phyloP scores from a whole-genome alignment of 2,888 invertebrate species.

The Melieria crassipennis region DNA sequence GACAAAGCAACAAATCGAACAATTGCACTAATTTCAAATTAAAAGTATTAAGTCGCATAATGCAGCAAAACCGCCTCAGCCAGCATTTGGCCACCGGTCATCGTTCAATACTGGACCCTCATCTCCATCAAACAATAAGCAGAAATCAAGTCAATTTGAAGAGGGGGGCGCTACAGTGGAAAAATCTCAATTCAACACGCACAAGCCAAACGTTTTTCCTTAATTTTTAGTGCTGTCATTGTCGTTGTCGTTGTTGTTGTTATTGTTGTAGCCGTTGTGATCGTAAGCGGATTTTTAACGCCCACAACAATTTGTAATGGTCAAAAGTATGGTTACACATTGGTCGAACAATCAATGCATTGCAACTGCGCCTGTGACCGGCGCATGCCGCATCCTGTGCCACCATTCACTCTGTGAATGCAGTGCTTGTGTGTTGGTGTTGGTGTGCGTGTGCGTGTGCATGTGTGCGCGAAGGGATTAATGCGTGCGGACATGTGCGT shows the following conservation, averaged over 20 bases:
- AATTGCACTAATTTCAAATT: slow-evolving; percentile 63
- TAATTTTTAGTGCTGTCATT: not conserved
- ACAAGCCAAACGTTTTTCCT: not conserved
- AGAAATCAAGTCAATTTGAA: slow-evolving; percentile 27
- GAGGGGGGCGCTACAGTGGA: slow-evolving; percentile 11
- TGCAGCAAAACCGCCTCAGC: not conserved
- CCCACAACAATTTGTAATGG: slow-evolving; percentile 66
- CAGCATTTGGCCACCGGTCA: slow-evolving; percentile 12
- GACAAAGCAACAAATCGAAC: slow-evolving; percentile 43
- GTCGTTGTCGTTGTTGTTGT: not conserved
- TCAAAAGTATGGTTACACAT: slow-evolving; percentile 39
- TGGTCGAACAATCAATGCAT: not conserved
- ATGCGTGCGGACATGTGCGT: slow-evolving; percentile 8
- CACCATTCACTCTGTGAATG: not conserved
- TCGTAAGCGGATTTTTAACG: slow-evolving; percentile 64
- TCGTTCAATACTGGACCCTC: slow-evolving; percentile 17
- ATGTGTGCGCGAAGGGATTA: slow-evolving; percentile 37
- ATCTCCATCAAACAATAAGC: slow-evolving; percentile 18
- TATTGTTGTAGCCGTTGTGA: slow-evolving; percentile 11
- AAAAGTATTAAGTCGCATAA: slow-evolving; percentile 54
- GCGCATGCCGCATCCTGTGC: slow-evolving; percentile 17
- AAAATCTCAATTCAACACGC: not conserved
- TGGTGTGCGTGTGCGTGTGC: not conserved
- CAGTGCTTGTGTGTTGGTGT: not conserved
- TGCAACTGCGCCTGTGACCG: slow-evolving; percentile 8